Evolutionary conservation across 2,888 invertebrate genomes (phyloP).

Genomic region (Macrosoma leucophasiata): DNA sequence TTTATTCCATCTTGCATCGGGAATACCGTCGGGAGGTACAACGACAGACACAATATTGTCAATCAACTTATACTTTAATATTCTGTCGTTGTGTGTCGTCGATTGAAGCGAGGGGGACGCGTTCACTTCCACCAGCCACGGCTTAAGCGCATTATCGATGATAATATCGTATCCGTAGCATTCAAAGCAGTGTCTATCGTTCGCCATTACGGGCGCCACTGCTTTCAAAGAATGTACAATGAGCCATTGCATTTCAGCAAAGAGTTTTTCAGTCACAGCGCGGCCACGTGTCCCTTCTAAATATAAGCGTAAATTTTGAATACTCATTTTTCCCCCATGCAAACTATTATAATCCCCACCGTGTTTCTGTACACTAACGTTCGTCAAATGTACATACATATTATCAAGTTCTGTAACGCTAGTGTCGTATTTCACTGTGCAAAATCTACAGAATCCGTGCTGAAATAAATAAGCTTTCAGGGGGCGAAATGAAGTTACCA

Average conservation of each 20-base stretch:
- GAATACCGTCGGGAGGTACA: constrained; percentile 90
- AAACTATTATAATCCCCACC: constrained; percentile 96
- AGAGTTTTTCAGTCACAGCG: constrained; percentile 91
- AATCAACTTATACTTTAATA: constrained; percentile 94
- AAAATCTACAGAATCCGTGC: constrained; percentile 96
- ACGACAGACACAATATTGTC: constrained; percentile 95
- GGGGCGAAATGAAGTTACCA: constrained; percentile 95
- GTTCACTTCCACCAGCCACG: constrained; percentile 96
- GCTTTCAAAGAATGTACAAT: constrained; percentile 96
- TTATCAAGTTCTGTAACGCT: constrained; percentile 92
- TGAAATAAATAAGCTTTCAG: constrained; percentile 95
- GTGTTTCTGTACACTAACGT: constrained; percentile 98
- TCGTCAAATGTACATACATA: constrained; percentile 94
- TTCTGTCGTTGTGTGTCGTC: constrained; percentile 95
- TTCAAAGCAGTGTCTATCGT: constrained; percentile 94
- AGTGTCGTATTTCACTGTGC: constrained; percentile 96
- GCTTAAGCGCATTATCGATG: constrained; percentile 94
- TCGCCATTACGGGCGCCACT: constrained; percentile 95
- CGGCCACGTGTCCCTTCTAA: constrained; percentile 94
- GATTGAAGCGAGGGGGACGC: constrained; percentile 96
- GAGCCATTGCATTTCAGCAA: constrained; percentile 91
- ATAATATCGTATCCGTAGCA: constrained; percentile 98
- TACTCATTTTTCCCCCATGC: constrained; percentile 96
- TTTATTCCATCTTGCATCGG: constrained; percentile 94
- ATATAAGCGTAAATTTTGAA: constrained; percentile 92